Evolutionary conservation across 2,797 vertebrate genomes (phyloP), one percentile per base, ranked within the genome.

Genomic region (Gallinago nigripennis): DNA sequence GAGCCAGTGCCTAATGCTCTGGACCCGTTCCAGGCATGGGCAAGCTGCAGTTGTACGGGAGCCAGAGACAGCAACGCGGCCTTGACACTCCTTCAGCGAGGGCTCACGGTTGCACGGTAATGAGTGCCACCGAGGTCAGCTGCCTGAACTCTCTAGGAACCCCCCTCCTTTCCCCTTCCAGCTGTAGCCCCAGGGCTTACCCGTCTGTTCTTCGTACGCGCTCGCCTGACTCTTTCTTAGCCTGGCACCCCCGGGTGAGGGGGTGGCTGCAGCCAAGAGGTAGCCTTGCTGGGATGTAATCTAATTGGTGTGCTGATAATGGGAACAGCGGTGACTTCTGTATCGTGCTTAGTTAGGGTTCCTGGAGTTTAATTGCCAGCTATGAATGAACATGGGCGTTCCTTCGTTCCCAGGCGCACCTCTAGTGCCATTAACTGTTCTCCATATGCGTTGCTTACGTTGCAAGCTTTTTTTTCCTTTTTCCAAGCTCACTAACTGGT

Each of bases 1-100:
- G 85, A 96, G 91, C 58, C 87, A 54, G 64, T 92, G 96, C 93
- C 96, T 93, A 84, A 89, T 87, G 93, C 90, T 84, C 95, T 97
- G 96, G 94, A 81, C 48, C 2, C 2, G 2, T 96, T 97, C 95
- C 95, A 97, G 79, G 79, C 94, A 72, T 54, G 76, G 95, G 91
- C 95, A 92, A 54, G 91, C 92, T 88, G 88, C 78, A 82, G 71
- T 91, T 95, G 91, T 92, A 88, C 64, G 8, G 84, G 82, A 96
- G 95, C 92, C 94, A 95, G 94, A 92, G 82, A 70, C 89, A 86
- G 91, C 91, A 94, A 86, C 92, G 30, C 7, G 0, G 93, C 85
- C 92, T 78, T 88, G 86, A 91, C 69, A n/a, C 90, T 77, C 72
- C 86, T 94, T 90, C 86, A 45, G 84, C 1, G 2, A 85, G 89